phyloP scores from a whole-genome alignment of 2,888 invertebrate species.

The Eremobia ochroleuca region DNA sequence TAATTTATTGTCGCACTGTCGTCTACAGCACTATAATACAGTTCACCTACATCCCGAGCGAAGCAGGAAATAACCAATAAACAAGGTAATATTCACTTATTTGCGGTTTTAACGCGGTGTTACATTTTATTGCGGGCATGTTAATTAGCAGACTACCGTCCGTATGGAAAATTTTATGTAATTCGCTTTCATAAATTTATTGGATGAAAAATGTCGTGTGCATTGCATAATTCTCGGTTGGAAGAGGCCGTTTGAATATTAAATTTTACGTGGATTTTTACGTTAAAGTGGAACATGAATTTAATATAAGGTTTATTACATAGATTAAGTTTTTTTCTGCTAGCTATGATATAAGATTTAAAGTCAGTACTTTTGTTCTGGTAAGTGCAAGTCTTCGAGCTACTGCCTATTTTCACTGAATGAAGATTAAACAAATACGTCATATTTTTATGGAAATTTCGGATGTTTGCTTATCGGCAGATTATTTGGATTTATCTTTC shows the following conservation, averaged over 20 bases:
- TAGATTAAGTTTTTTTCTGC: not conserved
- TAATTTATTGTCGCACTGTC: not conserved
- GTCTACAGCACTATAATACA: conserved; percentile 36
- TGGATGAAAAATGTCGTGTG: conserved; percentile 30
- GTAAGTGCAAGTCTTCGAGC: not conserved
- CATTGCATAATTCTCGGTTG: conserved; percentile 13
- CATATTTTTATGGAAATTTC: conserved; percentile 18
- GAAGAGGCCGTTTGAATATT: conserved; percentile 15
- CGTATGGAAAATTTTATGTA: conserved; percentile 55
- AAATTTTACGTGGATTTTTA: conserved; percentile 14
- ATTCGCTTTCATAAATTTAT: conserved; percentile 37
- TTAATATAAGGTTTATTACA: conserved; percentile 1
- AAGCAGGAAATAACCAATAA: conserved; percentile 71
- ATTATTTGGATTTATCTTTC: conserved; percentile 37
- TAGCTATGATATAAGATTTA: not conserved
- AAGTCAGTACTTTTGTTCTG: not conserved
- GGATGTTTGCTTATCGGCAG: conserved; percentile 19
- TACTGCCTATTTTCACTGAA: not conserved
- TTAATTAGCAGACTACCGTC: conserved; percentile 59
- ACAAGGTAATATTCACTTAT: conserved; percentile 66
- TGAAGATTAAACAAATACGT: conserved; percentile 27
- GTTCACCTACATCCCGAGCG: conserved; percentile 56
- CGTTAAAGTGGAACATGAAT: conserved; percentile 15
- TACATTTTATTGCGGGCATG: conserved; percentile 60
- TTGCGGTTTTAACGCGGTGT: conserved; percentile 68